Percentiles rank a stretch among this genome's conserved stretches.
Evolutionary conservation across 2,888 invertebrate genomes (phyloP).

Genomic region (Dilophus febrilis): DNA sequence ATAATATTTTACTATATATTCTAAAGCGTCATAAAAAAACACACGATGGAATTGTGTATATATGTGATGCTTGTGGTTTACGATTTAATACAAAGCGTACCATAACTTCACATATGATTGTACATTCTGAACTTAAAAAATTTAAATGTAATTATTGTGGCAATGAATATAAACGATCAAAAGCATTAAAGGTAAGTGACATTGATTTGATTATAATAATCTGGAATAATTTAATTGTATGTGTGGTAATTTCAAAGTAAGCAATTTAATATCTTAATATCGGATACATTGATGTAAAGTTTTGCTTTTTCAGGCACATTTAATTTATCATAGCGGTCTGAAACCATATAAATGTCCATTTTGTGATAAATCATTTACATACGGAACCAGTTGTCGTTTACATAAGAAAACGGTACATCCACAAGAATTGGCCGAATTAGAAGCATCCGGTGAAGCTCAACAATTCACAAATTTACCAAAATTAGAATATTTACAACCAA

Average conservation of each 20-base stretch:
- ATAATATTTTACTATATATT: too few species aligned
- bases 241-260: neutral
- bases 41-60: constrained; percentile 23
- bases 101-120: constrained; percentile 29
- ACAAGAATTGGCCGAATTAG: constrained; percentile 25
- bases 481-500: constrained; percentile 23
- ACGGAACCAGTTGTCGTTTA: constrained; percentile 29
- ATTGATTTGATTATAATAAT: too few species aligned
- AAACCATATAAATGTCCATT: constrained; percentile 28
- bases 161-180: constrained; percentile 26
- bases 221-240: neutral
- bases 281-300: too few species aligned
- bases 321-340: constrained; percentile 27
- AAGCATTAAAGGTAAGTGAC: constrained; percentile 17
- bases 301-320: constrained; percentile 22
- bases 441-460: constrained; percentile 21
- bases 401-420: constrained; percentile 29
- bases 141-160: constrained; percentile 26
- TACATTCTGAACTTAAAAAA: constrained; percentile 25
- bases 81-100: constrained; percentile 31
- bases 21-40: constrained; percentile 31
- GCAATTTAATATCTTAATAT: too few species aligned
- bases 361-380: constrained; percentile 26
- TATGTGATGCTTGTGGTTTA: constrained; percentile 28
- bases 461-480: constrained; percentile 22